Conservation (phyloP, 2,113 vertebrate species). For the Phylloscopus trochiloides region DNA sequence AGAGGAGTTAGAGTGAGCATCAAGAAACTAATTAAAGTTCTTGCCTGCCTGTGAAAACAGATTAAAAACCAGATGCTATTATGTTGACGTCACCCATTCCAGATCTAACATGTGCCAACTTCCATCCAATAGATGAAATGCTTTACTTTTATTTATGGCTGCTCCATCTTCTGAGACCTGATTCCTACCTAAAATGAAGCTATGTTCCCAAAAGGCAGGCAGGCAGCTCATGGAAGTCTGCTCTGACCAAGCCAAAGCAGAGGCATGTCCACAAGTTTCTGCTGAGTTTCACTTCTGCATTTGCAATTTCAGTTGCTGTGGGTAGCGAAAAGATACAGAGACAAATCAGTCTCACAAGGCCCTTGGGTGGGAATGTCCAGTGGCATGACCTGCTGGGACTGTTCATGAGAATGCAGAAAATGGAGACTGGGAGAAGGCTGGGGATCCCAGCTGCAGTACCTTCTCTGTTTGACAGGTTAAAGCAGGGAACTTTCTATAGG, state of each 20-base stretch:
- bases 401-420: not conserved
- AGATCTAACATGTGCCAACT: not conserved
- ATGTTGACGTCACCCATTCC: not conserved
- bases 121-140: not conserved
- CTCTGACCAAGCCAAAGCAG: not conserved
- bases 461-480: not conserved
- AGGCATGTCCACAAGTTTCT: not conserved
- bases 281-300: not conserved
- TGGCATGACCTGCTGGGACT: not conserved
- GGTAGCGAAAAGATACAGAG: not conserved
- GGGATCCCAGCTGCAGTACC: not conserved
- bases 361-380: not conserved
- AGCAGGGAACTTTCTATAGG: not conserved
- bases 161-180: not conserved
- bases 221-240: not conserved
- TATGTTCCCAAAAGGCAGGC: not conserved
- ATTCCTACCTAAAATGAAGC: not conserved
- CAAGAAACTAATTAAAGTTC: not conserved
- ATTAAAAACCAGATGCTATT: not conserved
- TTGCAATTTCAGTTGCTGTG: not conserved
- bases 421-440: not conserved
- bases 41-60: not conserved
- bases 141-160: not conserved
- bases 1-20: not conserved
- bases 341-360: not conserved